phyloP scores from a whole-genome alignment of 53 echinoderm and acorn worm species.

The Stichopus horrens region DNA sequence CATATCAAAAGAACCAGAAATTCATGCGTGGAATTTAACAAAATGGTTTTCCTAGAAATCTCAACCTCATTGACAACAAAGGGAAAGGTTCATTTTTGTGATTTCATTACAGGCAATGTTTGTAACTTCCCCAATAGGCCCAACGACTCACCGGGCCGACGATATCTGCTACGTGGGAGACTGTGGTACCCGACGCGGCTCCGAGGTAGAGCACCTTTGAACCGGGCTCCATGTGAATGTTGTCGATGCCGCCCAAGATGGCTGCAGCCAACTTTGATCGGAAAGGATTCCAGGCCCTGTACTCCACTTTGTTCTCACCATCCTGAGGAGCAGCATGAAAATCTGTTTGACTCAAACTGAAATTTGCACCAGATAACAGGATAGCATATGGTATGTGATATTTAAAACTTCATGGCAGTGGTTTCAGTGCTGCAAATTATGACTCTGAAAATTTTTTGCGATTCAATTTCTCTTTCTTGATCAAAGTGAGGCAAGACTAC shows the following conservation, averaged over 20 bases:
- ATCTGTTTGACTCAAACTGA: no score
- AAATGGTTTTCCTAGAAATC: no score
- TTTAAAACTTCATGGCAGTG: no score
- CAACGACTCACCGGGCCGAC: constrained; percentile 79
- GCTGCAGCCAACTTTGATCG: constrained; percentile 95
- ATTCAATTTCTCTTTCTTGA: no score
- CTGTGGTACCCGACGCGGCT: constrained; percentile 95
- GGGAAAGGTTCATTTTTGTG: background rate
- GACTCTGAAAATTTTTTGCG: no score
- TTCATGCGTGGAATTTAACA: no score
- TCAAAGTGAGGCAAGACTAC: no score
- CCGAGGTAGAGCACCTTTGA: constrained; percentile 89
- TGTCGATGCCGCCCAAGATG: constrained; percentile 92
- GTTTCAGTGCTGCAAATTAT: no score
- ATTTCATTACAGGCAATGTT: background rate
- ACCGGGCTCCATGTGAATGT: constrained; percentile 84
- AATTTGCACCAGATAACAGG: no score
- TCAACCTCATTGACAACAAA: background rate
- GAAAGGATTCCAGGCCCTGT: constrained; percentile 98
- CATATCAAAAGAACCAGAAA: no score
- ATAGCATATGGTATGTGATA: no score
- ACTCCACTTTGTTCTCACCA: constrained; percentile 85
- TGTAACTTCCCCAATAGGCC: background rate
- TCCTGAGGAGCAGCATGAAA: constrained; percentile 45
- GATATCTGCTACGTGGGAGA: constrained; percentile 96